Conservation (phyloP, 2,113 vertebrate genomes). For the Nesoenas mayeri region DNA sequence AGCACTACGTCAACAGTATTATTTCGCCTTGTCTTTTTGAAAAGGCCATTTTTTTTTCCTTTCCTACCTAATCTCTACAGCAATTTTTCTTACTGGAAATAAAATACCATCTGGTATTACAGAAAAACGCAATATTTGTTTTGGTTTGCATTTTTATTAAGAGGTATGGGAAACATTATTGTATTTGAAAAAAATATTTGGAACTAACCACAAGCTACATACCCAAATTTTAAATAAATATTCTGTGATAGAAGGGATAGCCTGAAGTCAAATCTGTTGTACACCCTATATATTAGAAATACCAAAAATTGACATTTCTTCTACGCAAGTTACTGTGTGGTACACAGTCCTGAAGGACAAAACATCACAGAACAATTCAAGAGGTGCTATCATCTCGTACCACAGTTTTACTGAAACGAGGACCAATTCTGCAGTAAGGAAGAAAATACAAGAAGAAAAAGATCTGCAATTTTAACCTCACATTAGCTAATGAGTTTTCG, state of each 20-base stretch:
- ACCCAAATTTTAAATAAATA: not conserved
- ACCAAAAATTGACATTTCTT: not conserved
- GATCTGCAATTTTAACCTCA: not conserved
- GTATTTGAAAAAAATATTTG: not conserved
- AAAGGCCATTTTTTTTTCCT: slow-evolving; percentile 16
- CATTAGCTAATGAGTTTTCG: not conserved
- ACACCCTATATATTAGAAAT: not conserved
- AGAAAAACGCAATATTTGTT: not conserved
- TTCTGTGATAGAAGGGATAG: not conserved
- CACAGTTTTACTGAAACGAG: not conserved
- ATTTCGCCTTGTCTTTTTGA: slow-evolving; percentile 59
- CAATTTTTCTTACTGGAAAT: slow-evolving; percentile 21
- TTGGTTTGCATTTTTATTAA: slow-evolving; percentile 12
- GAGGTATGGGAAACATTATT: not conserved
- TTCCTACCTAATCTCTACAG: not conserved
- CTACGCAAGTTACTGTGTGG: not conserved
- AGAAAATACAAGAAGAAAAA: not conserved
- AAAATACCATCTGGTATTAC: not conserved
- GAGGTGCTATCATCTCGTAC: not conserved
- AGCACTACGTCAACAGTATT: slow-evolving; percentile 56
- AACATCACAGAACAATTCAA: not conserved
- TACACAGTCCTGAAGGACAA: slow-evolving; percentile 13
- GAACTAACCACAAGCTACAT: not conserved
- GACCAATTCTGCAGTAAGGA: not conserved
- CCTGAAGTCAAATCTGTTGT: not conserved